Conservation (phyloP, 2,888 invertebrate genomes). For the Epistrophe grossulariae region DNA sequence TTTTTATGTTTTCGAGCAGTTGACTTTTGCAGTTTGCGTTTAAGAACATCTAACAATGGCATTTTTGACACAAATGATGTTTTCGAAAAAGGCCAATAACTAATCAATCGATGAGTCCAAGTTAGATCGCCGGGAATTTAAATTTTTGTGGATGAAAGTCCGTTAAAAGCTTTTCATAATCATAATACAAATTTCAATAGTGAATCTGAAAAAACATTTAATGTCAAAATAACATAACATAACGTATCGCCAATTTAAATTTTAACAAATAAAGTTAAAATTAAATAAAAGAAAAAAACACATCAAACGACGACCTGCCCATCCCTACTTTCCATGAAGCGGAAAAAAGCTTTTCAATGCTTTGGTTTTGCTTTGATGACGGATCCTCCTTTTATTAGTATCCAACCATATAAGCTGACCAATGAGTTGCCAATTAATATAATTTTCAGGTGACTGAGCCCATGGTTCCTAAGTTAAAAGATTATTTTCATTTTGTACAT, state of each 20-base stretch:
- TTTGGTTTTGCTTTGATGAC: not conserved
- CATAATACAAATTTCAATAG: too few species aligned
- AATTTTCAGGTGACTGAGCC: slow-evolving; percentile 48
- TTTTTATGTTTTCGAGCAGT: too few species aligned
- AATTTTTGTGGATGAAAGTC: too few species aligned
- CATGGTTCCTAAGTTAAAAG: slow-evolving; percentile 10
- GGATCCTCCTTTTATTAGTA: not conserved
- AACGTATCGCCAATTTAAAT: not conserved
- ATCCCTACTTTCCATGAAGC: not conserved
- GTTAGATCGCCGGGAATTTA: too few species aligned
- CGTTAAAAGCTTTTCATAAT: too few species aligned
- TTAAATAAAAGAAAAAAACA: not conserved
- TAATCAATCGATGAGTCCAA: too few species aligned
- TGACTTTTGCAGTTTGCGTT: too few species aligned
- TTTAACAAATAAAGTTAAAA: not conserved
- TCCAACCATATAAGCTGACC: slow-evolving; percentile 25
- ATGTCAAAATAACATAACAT: too few species aligned
- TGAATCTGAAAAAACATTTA: too few species aligned
- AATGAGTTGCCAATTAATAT: slow-evolving; percentile 10
- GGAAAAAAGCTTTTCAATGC: not conserved
- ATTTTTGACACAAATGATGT: too few species aligned
- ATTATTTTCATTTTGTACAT: not conserved
- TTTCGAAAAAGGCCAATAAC: too few species aligned
- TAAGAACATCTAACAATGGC: too few species aligned
- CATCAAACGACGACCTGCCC: not conserved